Base-by-base conservation (phyloP, 2,797 vertebrate species). In the Gymnothorax javanicus region DNA sequence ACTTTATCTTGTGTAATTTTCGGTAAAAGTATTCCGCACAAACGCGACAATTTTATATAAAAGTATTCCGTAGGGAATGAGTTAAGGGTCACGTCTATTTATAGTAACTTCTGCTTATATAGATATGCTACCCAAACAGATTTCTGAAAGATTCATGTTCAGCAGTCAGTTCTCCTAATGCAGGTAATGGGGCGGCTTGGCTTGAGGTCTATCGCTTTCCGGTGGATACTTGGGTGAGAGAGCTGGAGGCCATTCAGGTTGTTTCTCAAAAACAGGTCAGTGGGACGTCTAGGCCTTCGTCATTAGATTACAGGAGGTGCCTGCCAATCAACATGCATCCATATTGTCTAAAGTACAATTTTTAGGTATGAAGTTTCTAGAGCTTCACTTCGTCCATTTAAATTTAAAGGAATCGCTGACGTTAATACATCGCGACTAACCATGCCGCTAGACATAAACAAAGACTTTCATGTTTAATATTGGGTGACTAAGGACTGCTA, bases 181-280 rank as follows among this genome's bases (percentile, higher is more conserved):
- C 92, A 98, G 98, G 96, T 82, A 94, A 89, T 0, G 93, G 92
- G n/a, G 94, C 92, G 7, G 52, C 92, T 91, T 98, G 96, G 95
- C 95, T 99, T 54, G 96, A 99, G 67, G 91, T 99, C 82, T 97
- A 97, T 92, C 92, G 89, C 56, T 94, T 99, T 91, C 97, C 97
- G 33, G 92, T 93, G 90, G 97, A 97, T 82, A 90, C 93, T 59
- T 99, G 98, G 98, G 90, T 96, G 85, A 96, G 93, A 90, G 96
- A 98, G 84, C 77, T 93, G 12, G 95, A 96, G 73, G 84, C 89
- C 84, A 87, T 84, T 4, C n/a, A 89, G 54, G 75, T 59, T 17
- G 5, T 3, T 1, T 20, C 88, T 86, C 89, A 91, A 58, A 88
- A 87, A 20, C 90, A 93, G 94, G 94, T 94, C 75, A 59, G 15